Evolutionary conservation across 1,140 invertebrate species (phyloP).

Genomic region (Drosophila cardini): DNA sequence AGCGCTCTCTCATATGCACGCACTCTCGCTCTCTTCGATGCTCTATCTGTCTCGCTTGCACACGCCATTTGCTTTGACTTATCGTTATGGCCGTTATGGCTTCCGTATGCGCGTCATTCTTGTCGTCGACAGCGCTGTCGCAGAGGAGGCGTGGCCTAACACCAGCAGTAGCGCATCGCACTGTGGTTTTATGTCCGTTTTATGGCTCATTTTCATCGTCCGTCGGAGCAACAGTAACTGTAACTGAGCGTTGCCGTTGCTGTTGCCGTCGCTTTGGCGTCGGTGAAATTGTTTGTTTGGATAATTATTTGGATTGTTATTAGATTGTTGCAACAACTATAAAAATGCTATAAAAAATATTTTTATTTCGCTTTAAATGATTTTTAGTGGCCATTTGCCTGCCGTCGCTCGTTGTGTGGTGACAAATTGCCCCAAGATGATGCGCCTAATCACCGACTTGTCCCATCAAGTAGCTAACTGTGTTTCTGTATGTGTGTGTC

Average conservation of each 20-base stretch:
- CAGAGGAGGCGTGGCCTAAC: conserved; percentile 68
- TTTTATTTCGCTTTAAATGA: conserved; percentile 83
- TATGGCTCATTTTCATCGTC: conserved; percentile 80
- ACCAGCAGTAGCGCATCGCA: conserved; percentile 67
- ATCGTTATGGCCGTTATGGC: conserved; percentile 83
- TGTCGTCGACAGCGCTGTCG: conserved; percentile 36
- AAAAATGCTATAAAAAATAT: conserved; percentile 83
- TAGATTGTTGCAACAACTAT: conserved; percentile 84
- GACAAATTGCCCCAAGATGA: conserved; percentile 79
- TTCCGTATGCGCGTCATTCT: conserved; percentile 72
- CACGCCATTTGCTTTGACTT: conserved; percentile 76
- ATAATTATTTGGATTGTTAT: conserved; percentile 84
- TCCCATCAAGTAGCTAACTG: conserved; percentile 33
- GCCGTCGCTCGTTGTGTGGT: conserved; percentile 64
- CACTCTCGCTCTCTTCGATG: conserved; percentile 20
- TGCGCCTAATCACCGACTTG: conserved; percentile 71
- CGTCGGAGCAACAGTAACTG: conserved; percentile 58
- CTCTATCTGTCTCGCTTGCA: conserved; percentile 47
- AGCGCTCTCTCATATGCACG: conserved; percentile 6
- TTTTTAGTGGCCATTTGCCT: conserved; percentile 74
- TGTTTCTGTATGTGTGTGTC: conserved; percentile 1
- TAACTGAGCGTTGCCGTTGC: conserved; percentile 65
- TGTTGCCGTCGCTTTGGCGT: conserved; percentile 74
- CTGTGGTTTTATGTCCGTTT: conserved; percentile 79
- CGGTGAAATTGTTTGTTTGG: conserved; percentile 77